phyloP scores from a whole-genome alignment of 2,113 vertebrate species.

The Gallinago jamesoni region DNA sequence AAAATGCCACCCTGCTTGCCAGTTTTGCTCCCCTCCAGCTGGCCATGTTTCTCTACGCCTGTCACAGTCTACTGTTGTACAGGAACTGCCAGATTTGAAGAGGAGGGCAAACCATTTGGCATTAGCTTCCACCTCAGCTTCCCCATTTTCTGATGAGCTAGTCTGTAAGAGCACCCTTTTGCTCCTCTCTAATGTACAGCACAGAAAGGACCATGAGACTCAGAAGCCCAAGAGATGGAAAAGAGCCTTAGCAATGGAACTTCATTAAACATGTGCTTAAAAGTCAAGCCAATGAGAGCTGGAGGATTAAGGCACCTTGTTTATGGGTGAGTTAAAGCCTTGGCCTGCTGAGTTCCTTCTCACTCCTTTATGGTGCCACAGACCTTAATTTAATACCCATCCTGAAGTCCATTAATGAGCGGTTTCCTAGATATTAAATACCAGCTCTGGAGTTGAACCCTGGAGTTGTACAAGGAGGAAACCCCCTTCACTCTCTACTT shows the following conservation, averaged over 20 bases:
- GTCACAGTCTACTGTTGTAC: not conserved
- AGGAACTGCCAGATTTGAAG: not conserved
- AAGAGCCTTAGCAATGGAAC: not conserved
- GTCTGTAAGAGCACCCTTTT: not conserved
- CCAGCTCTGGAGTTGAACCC: not conserved
- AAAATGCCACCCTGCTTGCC: not conserved
- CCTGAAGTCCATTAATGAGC: not conserved
- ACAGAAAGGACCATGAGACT: accelerated
- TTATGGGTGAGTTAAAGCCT: not conserved
- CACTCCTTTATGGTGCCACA: not conserved
- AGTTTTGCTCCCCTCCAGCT: slow-evolving; percentile 51
- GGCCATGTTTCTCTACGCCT: not conserved
- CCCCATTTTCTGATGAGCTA: not conserved
- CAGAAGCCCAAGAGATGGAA: not conserved
- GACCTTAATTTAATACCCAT: not conserved
- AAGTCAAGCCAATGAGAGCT: not conserved
- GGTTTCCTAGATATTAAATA: not conserved
- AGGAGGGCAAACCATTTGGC: not conserved
- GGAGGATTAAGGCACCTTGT: not conserved
- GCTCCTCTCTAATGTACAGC: not conserved
- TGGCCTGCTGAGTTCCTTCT: not conserved
- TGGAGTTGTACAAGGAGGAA: not conserved
- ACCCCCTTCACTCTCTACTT: not conserved
- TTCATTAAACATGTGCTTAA: not conserved
- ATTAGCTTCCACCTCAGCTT: not conserved